phyloP scores from a whole-genome alignment of 2,797 vertebrate genomes.

The Macrochelys suwanniensis region DNA sequence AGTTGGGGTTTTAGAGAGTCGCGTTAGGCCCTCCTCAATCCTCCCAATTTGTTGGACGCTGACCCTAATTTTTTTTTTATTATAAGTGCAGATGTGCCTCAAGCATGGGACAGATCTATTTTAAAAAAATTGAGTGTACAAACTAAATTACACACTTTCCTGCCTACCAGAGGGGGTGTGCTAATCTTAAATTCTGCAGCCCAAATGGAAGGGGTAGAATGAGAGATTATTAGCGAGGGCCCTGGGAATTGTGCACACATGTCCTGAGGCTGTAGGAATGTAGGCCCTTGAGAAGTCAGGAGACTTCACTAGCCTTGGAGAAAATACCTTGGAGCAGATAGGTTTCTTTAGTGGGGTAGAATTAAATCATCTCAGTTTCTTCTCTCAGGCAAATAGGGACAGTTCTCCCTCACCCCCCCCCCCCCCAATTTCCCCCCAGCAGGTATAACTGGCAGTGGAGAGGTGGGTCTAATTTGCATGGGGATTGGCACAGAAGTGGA shows the following conservation, averaged over 20 bases:
- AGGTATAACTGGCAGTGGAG: not conserved
- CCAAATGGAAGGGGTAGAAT: not conserved
- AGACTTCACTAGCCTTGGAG: not conserved
- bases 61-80: too few species aligned
- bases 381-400: not conserved
- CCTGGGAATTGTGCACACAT: not conserved
- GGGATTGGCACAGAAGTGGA: too few species aligned
- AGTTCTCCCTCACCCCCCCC: too few species aligned
- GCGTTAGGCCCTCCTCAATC: too few species aligned
- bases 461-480: not conserved
- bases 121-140: not conserved
- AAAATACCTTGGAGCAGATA: not conserved
- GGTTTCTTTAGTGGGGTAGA: not conserved
- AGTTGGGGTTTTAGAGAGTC: not conserved
- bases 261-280: not conserved
- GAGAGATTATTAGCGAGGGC: not conserved
- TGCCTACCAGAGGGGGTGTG: not conserved
- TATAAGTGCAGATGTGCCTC: too few species aligned
- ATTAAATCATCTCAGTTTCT: not conserved
- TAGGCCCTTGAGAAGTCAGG: not conserved
- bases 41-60: not conserved
- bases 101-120: not conserved
- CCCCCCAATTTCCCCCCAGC: too few species aligned
- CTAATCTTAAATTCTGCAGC: not conserved
- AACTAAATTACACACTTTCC: not conserved